Evolutionary conservation across 2,888 invertebrate genomes (phyloP).

Genomic region (Heliothis peltigera): DNA sequence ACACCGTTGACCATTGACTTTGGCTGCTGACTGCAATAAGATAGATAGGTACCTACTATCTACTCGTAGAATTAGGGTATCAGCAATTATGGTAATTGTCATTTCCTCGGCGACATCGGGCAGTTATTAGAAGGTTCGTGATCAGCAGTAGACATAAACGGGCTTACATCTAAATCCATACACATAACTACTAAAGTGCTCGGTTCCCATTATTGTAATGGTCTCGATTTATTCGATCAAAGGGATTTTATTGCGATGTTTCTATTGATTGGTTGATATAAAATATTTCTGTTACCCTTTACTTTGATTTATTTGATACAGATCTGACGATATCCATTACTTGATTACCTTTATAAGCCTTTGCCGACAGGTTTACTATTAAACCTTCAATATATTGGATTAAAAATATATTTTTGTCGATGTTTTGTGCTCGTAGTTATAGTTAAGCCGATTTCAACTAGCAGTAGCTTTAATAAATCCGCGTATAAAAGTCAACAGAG

Average conservation of each 20-base stretch:
- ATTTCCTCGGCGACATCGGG: neutral
- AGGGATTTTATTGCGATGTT: slow-evolving; percentile 45
- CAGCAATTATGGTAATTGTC: neutral
- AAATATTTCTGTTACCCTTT: slow-evolving; percentile 53
- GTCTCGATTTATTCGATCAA: slow-evolving; percentile 26
- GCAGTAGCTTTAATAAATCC: neutral
- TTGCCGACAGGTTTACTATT: slow-evolving; percentile 30
- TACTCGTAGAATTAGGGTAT: neutral
- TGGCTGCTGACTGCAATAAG: no score
- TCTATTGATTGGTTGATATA: slow-evolving; percentile 45
- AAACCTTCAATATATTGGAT: slow-evolving; percentile 24
- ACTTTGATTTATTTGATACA: slow-evolving; percentile 53
- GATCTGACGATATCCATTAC: slow-evolving; percentile 56
- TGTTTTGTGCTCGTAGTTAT: slow-evolving; percentile 17
- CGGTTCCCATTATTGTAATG: slow-evolving; percentile 36
- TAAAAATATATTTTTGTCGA: slow-evolving; percentile 10
- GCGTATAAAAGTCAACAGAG: neutral
- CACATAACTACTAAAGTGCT: slow-evolving; percentile 13
- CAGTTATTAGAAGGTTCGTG: neutral
- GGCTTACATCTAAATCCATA: neutral
- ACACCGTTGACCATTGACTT: no score
- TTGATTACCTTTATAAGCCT: slow-evolving; percentile 61
- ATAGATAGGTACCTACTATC: no score
- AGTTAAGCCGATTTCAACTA: neutral
- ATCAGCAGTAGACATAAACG: slow-evolving; percentile 3